Base-by-base conservation (phyloP, 2,113 vertebrate species). In the Promerops cafer region DNA sequence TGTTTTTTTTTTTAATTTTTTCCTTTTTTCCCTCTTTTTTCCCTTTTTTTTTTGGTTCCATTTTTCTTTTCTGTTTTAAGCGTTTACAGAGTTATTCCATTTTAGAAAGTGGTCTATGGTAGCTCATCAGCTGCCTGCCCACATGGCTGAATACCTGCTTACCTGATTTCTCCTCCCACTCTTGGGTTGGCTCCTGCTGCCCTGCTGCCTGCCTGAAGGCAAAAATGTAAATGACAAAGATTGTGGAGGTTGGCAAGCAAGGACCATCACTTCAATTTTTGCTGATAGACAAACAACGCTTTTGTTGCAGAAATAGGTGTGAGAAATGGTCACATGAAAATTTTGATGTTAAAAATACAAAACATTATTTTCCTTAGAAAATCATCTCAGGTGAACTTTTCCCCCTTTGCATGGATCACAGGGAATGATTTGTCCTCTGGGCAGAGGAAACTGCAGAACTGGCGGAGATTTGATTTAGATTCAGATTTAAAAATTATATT, bases 1-100 rank as follows among this genome's bases (percentile, higher is more conserved):
- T n/a, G n/a, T n/a, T n/a, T 5, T 15, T 15, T 11, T 19, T 2
- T 21, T 3, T 6, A 45, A 20, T 45, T 47, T 47, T 47, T 44
- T n/a, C 1, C 2, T 19, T 12, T 13, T 6, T 3, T 7, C 1
- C 1, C 2, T 18, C 3, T 26, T 9, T 17, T 5, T 2, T 2
- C 4, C 53, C 31, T 6, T 9, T 5, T 2, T 40, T 5, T 18
- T 16, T 31, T 14, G 0, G 11, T 53, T 20, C 8, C 8, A 21
- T 13, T 60, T 82, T 31, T 3, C 12, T 27, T 26, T 35, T 31
- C 4, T 8, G 8, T 17, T 59, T 39, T 45, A 42, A 18, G 13
- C 19, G 2, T 53, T 86, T 40, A 33, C 8, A 45, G 35, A 77
- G 3, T 52, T 77, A 17, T 27, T 70, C 27, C 5, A 15, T 30